Evolutionary conservation across 1,140 invertebrate genomes (phyloP), one percentile per base, ranked within the genome.

Genomic region (Dreissena rostriformis): DNA sequence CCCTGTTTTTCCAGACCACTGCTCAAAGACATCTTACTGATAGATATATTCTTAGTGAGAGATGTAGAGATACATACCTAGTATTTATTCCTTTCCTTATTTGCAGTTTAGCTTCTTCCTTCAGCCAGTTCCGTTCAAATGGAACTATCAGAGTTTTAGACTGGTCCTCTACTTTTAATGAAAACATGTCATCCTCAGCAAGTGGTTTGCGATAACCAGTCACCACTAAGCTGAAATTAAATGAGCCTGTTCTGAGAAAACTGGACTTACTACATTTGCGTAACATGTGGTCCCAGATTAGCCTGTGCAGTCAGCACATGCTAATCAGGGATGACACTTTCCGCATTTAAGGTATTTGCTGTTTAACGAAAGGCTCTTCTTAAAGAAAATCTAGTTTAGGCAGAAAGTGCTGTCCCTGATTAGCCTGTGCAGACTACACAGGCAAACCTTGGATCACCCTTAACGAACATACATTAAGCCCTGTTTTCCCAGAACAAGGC

Each of bases 81-180:
- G n/a, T n/a, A n/a, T 61, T 61, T 19, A 24, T 19, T 61, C 57
- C 22, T 24, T 61, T 61, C 57, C 29, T 79, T 79, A 29, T n/a
- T 49, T 72, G 79, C 14, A 74, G 26, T 74, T 80, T 84, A 19
- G 63, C 65, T 12, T 93, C 57, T 71, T 94, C 92, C 73, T 96
- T 95, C 39, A 39, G 39, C 97, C 97, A 98, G 92, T 97, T 95
- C 93, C 96, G 96, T 85, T 98, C 96, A 92, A 98, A 99, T 68
- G 94, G 94, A 11, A 96, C 96, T 68, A 98, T 96, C 8, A 98
- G 95, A 92, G 96, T 96, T 53, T 93, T 94, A 19, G 97, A 96
- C 67, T 95, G 95, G 91, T 99, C 97, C 87, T 96, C 95, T 6
- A 96, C 95, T 88, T 97, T 97, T 91, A 99, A 95, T 67, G 96